A percentile compares a stretch with the other conserved stretches of the same genome.
These are phyloP conservation scores for Orbicella faveolata DNA, from an alignment of 64 coral and sea anemone genomes.

Conservation along the genomic window DNA sequence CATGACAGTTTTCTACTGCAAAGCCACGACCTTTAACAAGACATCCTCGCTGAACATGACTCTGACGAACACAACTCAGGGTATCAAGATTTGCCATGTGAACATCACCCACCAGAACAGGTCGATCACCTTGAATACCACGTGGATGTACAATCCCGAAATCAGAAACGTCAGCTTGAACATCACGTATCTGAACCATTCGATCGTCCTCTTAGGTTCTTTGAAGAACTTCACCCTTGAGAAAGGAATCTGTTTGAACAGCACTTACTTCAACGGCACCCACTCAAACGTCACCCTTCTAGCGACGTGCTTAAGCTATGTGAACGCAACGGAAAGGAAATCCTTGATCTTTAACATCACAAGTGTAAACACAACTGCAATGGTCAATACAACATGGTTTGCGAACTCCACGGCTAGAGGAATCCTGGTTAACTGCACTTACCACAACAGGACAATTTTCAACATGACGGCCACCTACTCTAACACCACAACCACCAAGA, in stretches of 20 bases:
- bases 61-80: slow-evolving; percentile 22
- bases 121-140: slow-evolving; percentile 65
- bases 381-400: slow-evolving; percentile 75
- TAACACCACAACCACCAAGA: slow-evolving; percentile 46
- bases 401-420: slow-evolving; percentile 5
- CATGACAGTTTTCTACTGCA: slow-evolving; percentile 51
- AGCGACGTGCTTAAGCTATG: slow-evolving; percentile 52
- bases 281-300: slow-evolving; percentile 51
- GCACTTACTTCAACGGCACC: slow-evolving; percentile 69
- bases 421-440: slow-evolving; percentile 65
- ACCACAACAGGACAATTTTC: slow-evolving; percentile 53
- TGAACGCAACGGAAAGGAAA: slow-evolving; percentile 51
- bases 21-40: slow-evolving; percentile 41
- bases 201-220: slow-evolving; percentile 44
- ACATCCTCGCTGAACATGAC: slow-evolving; percentile 62
- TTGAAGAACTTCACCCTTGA: slow-evolving; percentile 61
- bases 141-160: slow-evolving; percentile 25
- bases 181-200: slow-evolving; percentile 72
- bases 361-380: slow-evolving; percentile 51
- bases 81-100: slow-evolving; percentile 49
- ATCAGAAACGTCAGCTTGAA: slow-evolving; percentile 66
- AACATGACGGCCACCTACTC: slow-evolving; percentile 54
- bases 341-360: slow-evolving; percentile 67
- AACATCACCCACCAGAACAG: slow-evolving; percentile 70
- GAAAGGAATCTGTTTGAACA: slow-evolving; percentile 67